phyloP scores from a whole-genome alignment of 2,797 vertebrate species.

The Peromyscus melanophrys region DNA sequence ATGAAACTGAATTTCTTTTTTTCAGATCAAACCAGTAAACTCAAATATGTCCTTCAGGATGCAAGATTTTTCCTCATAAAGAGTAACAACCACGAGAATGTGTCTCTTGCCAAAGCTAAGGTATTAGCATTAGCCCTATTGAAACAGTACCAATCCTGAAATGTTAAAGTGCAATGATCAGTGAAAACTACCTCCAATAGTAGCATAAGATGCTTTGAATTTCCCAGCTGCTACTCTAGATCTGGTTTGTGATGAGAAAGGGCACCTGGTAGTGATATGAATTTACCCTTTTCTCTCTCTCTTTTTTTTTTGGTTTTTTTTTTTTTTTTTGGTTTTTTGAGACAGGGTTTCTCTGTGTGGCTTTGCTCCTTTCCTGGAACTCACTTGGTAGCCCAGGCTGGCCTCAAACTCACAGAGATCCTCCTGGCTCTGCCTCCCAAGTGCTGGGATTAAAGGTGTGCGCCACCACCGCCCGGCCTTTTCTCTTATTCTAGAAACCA shows the following conservation, averaged over 20 bases:
- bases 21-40: conserved; percentile 96
- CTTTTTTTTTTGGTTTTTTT: too few relatives aligned
- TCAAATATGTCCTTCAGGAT: conserved; percentile 97
- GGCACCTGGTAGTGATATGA: conserved; percentile 1
- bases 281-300: neutral
- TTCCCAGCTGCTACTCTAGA: neutral
- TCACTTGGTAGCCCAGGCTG: too few relatives aligned
- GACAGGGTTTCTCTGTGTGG: too few relatives aligned
- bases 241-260: conserved; percentile 53
- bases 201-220: neutral
- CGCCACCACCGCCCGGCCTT: too few relatives aligned
- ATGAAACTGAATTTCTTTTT: conserved; percentile 83
- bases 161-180: conserved; percentile 1
- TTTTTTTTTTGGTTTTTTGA: too few relatives aligned
- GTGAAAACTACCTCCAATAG: neutral
- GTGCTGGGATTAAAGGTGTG: too few relatives aligned
- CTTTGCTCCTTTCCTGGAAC: too few relatives aligned
- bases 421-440: too few relatives aligned
- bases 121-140: conserved; percentile 87
- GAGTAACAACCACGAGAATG: conserved; percentile 99
- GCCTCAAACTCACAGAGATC: too few relatives aligned
- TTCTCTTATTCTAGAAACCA: conserved; percentile 17
- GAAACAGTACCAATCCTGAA: conserved; percentile 40
- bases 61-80: conserved; percentile 99
- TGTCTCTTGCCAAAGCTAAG: conserved; percentile 99